phyloP scores from a whole-genome alignment of 2,888 invertebrate species.

The Andrena chrysosceles region DNA sequence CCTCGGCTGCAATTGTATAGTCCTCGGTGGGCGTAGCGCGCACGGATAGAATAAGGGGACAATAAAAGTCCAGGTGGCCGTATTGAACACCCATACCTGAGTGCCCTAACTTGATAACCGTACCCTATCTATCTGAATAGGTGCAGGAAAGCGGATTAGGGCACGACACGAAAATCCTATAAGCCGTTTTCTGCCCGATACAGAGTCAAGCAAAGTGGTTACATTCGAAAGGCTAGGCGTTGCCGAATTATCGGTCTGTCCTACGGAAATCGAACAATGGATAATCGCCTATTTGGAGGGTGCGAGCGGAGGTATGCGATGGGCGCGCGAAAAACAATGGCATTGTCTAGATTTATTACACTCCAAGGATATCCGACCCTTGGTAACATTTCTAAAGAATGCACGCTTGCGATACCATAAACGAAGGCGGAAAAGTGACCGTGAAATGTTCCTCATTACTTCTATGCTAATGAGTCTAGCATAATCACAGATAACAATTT shows the following conservation, averaged over 20 bases:
- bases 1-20: slow-evolving; percentile 19
- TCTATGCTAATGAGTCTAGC: too few relatives aligned
- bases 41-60: background rate
- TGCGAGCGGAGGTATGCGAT: slow-evolving; percentile 15
- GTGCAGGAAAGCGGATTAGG: slow-evolving; percentile 21
- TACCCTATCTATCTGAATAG: slow-evolving; percentile 23
- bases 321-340: slow-evolving; percentile 14
- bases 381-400: background rate
- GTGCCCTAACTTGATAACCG: slow-evolving; percentile 19
- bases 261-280: slow-evolving; percentile 20
- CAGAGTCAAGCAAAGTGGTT: slow-evolving; percentile 37
- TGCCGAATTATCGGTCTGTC: background rate
- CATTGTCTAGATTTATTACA: background rate
- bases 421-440: too few relatives aligned
- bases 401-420: background rate
- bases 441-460: too few relatives aligned
- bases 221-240: slow-evolving; percentile 14
- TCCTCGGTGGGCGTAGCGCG: background rate
- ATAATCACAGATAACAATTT: background rate
- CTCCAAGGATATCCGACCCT: background rate
- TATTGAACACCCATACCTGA: slow-evolving; percentile 34
- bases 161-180: slow-evolving; percentile 40
- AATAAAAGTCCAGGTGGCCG: slow-evolving; percentile 32
- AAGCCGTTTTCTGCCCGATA: slow-evolving; percentile 22
- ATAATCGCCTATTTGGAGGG: slow-evolving; percentile 30